Evolutionary conservation across 2,797 vertebrate genomes (phyloP).

Genomic region (Perodicticus potto): DNA sequence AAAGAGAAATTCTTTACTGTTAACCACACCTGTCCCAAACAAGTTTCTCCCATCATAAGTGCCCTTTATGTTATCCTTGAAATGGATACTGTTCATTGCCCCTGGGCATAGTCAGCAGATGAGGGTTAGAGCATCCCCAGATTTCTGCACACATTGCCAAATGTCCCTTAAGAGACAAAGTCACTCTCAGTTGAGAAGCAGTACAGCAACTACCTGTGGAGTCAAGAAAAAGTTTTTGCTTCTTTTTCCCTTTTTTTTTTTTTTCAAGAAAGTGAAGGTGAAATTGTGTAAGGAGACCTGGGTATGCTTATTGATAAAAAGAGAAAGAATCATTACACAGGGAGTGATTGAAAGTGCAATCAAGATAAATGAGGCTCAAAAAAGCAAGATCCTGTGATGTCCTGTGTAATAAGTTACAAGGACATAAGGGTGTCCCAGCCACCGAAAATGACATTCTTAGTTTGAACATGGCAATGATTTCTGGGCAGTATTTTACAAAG

Average conservation of each 20-base stretch:
- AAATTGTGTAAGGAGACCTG: not conserved
- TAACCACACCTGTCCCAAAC: not conserved
- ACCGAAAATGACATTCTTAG: not conserved
- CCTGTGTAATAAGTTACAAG: not conserved
- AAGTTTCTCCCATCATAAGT: not conserved
- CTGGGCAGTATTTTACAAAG: not conserved
- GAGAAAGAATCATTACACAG: not conserved
- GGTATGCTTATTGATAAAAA: not conserved
- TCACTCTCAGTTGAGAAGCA: not conserved
- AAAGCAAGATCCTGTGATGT: not conserved
- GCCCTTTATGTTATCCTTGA: not conserved
- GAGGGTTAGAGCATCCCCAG: not conserved
- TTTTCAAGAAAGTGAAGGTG: not conserved
- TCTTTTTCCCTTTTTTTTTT: not conserved
- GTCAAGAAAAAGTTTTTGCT: not conserved
- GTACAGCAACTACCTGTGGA: not conserved
- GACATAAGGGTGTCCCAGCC: not conserved
- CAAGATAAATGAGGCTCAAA: not conserved
- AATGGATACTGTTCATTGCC: not conserved
- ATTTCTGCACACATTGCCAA: not conserved
- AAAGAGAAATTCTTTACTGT: not conserved
- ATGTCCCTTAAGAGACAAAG: not conserved
- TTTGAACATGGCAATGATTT: not conserved
- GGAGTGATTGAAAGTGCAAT: not conserved
- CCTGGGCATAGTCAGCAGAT: not conserved